These are phyloP conservation scores for Lophotriccus pileatus DNA, from an alignment of 2,797 vertebrate genomes.

Conservation along the genomic window DNA sequence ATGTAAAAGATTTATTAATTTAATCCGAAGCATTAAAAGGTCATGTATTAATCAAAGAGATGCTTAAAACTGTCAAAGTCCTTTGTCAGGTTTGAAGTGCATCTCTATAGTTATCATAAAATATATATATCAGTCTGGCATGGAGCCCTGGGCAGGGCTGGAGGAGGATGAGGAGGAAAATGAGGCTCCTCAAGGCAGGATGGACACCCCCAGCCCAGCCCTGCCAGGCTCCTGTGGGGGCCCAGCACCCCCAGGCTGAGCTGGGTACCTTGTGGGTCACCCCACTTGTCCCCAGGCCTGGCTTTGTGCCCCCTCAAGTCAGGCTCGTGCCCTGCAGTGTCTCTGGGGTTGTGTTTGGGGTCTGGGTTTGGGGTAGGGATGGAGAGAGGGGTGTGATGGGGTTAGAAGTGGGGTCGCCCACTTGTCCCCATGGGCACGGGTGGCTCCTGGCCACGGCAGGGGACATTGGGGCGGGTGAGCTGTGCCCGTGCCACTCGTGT, in stretches of 20 bases:
- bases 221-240: neutral
- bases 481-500: neutral
- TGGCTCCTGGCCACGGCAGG: accelerated
- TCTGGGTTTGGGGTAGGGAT: neutral
- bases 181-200: accelerated
- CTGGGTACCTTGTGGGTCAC: neutral
- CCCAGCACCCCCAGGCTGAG: neutral
- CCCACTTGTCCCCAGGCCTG: neutral
- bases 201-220: accelerated
- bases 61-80: conserved; percentile 60
- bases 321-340: accelerated
- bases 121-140: conserved; percentile 49
- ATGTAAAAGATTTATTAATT: conserved; percentile 61
- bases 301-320: neutral
- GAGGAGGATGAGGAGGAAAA: neutral
- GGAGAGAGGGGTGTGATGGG: neutral
- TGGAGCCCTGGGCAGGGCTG: neutral
- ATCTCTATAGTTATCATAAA: conserved; percentile 59
- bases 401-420: accelerated
- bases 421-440: accelerated
- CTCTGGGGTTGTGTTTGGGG: accelerated
- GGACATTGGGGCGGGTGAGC: accelerated
- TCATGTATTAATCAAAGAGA: conserved; percentile 64
- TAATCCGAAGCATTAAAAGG: conserved; percentile 56
- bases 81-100: conserved; percentile 53